These are phyloP conservation scores for Leucozona laternaria DNA, from an alignment of 2,888 invertebrate genomes.

Conservation along the genomic window DNA sequence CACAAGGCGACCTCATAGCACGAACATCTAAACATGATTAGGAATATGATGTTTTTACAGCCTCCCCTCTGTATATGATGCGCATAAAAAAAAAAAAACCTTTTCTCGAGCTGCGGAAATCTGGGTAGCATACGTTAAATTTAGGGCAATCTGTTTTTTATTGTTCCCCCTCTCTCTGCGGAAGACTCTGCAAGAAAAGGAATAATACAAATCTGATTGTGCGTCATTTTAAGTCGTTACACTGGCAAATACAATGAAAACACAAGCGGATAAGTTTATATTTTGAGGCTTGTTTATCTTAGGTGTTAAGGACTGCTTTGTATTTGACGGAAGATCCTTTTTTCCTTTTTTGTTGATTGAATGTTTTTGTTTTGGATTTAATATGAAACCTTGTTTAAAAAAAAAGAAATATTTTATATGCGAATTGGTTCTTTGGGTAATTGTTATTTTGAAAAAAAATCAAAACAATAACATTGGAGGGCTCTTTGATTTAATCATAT, in stretches of 20 bases:
- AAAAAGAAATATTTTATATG: slow-evolving; percentile 32
- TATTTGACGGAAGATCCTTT: slow-evolving; percentile 21
- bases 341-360: slow-evolving; percentile 5
- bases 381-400: slow-evolving; percentile 44
- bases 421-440: slow-evolving; percentile 27
- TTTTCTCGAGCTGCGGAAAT: slow-evolving; percentile 14
- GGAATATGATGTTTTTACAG: slow-evolving; percentile 83
- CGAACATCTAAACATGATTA: slow-evolving; percentile 83
- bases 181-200: background rate
- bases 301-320: slow-evolving; percentile 67
- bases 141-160: slow-evolving; percentile 61
- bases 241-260: slow-evolving; percentile 62
- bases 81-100: slow-evolving; percentile 25
- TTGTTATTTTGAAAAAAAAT: slow-evolving; percentile 2
- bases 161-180: slow-evolving; percentile 25
- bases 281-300: slow-evolving; percentile 66
- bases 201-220: slow-evolving; percentile 56
- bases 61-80: slow-evolving; percentile 77
- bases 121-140: slow-evolving; percentile 34
- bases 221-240: slow-evolving; percentile 73
- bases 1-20: slow-evolving; percentile 67
- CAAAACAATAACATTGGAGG: background rate
- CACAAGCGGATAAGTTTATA: slow-evolving; percentile 65
- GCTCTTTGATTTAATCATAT: slow-evolving; percentile 1
- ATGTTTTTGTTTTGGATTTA: slow-evolving; percentile 73